Base-by-base conservation (phyloP, 2,113 vertebrate genomes). In the Silurus asotus region DNA sequence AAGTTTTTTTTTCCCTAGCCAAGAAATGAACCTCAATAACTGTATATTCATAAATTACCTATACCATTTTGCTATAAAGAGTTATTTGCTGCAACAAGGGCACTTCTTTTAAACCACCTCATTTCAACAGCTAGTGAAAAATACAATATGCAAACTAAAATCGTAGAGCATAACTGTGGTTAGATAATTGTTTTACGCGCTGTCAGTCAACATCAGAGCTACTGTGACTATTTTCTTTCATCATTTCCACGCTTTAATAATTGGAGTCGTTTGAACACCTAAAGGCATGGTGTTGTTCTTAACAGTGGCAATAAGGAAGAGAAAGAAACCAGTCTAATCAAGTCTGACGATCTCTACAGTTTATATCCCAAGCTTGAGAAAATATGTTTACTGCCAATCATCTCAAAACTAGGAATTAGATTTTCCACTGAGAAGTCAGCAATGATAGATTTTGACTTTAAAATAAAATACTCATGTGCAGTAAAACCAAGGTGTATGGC, bases 201-300 rank as follows among this genome's bases (percentile, higher is more conserved):
- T 80, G 76, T 81, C 77, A 80, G 8, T 85, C 76, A 81, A 45
- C 84, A 86, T 25, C 15, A 67, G 19, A 55, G 25, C 49, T 45
- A 67, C 61, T 8, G 75, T 78, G 49, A 17, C 64, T 25, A 58
- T 70, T 59, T 85, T 64, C 62, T 79, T 70, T 80, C 84, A 58
- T 67, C 49, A 76, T 20, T 55, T 62, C 25, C 58, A 51, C 37
- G 61, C 48, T 78, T 75, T 55, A 70, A 55, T 56, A 72, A 55
- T 80, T 80, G 23, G 53, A 69, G 69, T 69, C 77, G 13, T 59
- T 28, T 80, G 51, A 80, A 20, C 61, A 45, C 65, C 37, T 70
- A 5, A 69, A 55, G 55, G 56, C 62, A 37, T 69, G 53, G 17
- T 20, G 37, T 15, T 15, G 51, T 45, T 53, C 37, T 76, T 48